Percentiles rank a stretch among this genome's conserved stretches.
These are phyloP conservation scores for Drosophila acutilabella DNA, from an alignment of 2,888 invertebrate genomes.

Conservation along the genomic window DNA sequence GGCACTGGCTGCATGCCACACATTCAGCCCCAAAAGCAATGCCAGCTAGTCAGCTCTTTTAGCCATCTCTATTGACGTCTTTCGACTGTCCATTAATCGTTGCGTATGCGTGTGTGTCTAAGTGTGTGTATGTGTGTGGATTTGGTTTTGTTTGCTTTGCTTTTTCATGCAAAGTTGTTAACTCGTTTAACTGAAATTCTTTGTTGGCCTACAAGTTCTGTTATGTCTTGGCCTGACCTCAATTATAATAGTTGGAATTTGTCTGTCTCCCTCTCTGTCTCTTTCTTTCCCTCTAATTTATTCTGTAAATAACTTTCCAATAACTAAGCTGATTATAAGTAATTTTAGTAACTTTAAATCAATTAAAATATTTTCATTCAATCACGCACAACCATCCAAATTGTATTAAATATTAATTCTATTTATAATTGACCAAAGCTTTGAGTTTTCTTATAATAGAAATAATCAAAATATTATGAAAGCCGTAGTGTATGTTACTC, in stretches of 20 bases:
- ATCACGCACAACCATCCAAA: background rate
- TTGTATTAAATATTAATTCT: background rate
- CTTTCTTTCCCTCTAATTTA: background rate
- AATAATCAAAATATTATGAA: background rate
- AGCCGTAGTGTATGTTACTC: background rate
- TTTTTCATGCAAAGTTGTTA: constrained; percentile 79
- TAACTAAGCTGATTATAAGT: constrained; percentile 10
- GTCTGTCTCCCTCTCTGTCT: background rate
- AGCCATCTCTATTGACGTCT: constrained; percentile 25
- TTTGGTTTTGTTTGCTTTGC: constrained; percentile 66
- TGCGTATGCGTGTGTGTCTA: constrained; percentile 15
- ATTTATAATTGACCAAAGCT: background rate
- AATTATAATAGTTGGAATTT: constrained; percentile 40
- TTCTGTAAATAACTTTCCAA: constrained; percentile 41
- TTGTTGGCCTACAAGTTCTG: constrained; percentile 64
- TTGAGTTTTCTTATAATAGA: background rate
- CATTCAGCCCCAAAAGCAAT: constrained; percentile 2
- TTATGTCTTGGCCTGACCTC: constrained; percentile 74
- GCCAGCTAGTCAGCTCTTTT: constrained; percentile 7
- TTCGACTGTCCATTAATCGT: constrained; percentile 16
- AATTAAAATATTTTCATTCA: constrained; percentile 10
- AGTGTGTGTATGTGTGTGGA: constrained; percentile 11
- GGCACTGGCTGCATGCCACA: constrained; percentile 15
- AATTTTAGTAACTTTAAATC: constrained; percentile 5
- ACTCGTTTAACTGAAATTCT: constrained; percentile 66